Percentiles rank a stretch among this genome's conserved stretches.
Conservation (phyloP, 2,797 vertebrate species). For the Danio tinwini region DNA sequence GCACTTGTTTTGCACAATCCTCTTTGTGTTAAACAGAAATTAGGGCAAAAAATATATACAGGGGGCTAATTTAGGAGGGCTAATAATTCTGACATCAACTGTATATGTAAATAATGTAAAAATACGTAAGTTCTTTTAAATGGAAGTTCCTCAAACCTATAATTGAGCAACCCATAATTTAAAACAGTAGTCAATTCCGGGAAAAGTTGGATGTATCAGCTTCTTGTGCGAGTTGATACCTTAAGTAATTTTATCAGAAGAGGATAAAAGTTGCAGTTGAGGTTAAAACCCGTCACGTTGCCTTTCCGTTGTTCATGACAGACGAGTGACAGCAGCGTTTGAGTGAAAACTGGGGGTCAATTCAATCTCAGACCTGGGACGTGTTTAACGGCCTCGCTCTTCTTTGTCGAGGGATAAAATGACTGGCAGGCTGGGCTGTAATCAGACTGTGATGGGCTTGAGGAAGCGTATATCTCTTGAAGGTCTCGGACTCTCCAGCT, state of each 20-base stretch:
- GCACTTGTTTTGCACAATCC: too few species aligned
- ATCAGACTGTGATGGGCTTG: conserved; percentile 34
- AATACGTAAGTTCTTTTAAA: too few species aligned
- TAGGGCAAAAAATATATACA: too few species aligned
- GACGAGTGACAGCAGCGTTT: conserved; percentile 28
- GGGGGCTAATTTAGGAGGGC: too few species aligned
- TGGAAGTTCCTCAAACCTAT: too few species aligned
- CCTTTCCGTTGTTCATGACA: conserved; percentile 17
- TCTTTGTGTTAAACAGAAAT: too few species aligned
- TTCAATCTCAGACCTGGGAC: conserved; percentile 42
- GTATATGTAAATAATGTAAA: too few species aligned
- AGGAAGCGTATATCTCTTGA: conserved; percentile 29
- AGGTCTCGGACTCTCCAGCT: conserved; percentile 18
- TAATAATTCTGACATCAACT: too few species aligned
- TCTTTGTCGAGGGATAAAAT: conserved; percentile 26
- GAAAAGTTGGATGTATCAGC: too few species aligned
- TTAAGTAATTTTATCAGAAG: conserved; percentile 3
- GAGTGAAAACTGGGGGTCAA: conserved; percentile 37
- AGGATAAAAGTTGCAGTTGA: neutral
- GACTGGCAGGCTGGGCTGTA: conserved; percentile 27
- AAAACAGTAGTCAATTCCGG: too few species aligned
- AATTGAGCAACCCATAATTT: too few species aligned
- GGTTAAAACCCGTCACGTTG: conserved; percentile 24
- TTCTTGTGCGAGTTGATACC: neutral
- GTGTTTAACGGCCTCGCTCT: conserved; percentile 43